Evolutionary conservation across 2,888 invertebrate genomes (phyloP), one percentile per base, ranked within the genome.

Genomic region (Caenorhabditis angaria): DNA sequence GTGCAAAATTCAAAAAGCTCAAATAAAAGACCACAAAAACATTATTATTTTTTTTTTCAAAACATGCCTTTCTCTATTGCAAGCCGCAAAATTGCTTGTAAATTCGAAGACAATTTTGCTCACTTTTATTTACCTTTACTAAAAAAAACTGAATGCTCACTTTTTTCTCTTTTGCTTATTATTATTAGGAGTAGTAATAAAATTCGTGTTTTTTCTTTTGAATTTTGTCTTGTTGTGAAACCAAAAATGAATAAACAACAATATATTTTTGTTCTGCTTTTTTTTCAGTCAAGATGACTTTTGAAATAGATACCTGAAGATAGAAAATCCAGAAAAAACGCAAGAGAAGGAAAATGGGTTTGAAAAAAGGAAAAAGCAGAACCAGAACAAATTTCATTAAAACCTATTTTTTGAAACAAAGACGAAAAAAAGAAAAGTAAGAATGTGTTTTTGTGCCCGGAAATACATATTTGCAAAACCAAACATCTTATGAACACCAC

Each of bases 51-150:
- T 41, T 14, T 41, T 6, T 12, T 18, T 18, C 10, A 41, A 41
- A 41, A 41, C 41, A 18, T 32, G 32, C 32, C 10, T 12, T 41
- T 12, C 41, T 18, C 2, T n/a, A n/a, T 12, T 2, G 41, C 8
- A 41, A 5, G 48, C 48, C 27, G 14, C n/a, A 62, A n/a, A 62
- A 62, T 55, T 55, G 62, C 55, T 62, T 47, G 62, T 62, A 62
- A 62, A 62, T 62, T 62, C 62, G 27, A 56, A 56, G 29, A 62
- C n/a, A n/a, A 47, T 55, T 62, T 62, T 18, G 41, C 41, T 41
- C 41, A 41, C 6, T 41, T 41, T 14, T 41, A 41, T 41, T 41
- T 41, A 41, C 41, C 41, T 41, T 18, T 41, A 3, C 41, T 41
- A 41, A 41, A 10, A 32, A 41, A 41, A 41, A 41, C 41, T 41